Conservation (phyloP, 2,888 invertebrate genomes). For the Perizoma affinitatum region DNA sequence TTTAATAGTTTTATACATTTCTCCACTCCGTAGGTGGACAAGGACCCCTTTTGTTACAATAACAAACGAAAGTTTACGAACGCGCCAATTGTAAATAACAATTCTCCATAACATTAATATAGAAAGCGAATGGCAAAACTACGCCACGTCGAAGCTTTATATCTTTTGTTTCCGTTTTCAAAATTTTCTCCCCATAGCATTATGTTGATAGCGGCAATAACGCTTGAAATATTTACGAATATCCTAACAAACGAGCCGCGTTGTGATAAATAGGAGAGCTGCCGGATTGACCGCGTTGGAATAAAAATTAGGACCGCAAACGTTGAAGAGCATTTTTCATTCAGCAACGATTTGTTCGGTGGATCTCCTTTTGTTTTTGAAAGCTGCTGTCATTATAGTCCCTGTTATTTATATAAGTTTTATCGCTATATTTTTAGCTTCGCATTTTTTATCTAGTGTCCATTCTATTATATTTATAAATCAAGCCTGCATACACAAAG, state of each 20-base stretch:
- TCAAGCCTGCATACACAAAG: too few species aligned
- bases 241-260: slow-evolving; percentile 77
- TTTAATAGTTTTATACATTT: too few species aligned
- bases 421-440: too few species aligned
- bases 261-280: slow-evolving; percentile 74
- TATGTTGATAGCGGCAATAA: slow-evolving; percentile 83
- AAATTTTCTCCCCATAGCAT: slow-evolving; percentile 82
- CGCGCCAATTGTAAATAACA: slow-evolving; percentile 62
- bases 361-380: slow-evolving; percentile 11
- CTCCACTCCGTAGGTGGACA: too few species aligned
- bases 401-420: too few species aligned
- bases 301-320: slow-evolving; percentile 60
- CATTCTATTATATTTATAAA: too few species aligned
- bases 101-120: slow-evolving; percentile 66
- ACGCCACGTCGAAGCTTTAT: slow-evolving; percentile 71
- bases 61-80: slow-evolving; percentile 40
- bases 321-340: slow-evolving; percentile 16
- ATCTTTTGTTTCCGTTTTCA: slow-evolving; percentile 81
- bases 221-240: slow-evolving; percentile 83
- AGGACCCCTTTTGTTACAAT: slow-evolving; percentile 2
- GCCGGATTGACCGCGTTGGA: slow-evolving; percentile 75
- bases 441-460: too few species aligned
- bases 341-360: slow-evolving; percentile 12
- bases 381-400: too few species aligned
- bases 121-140: slow-evolving; percentile 48